These are phyloP conservation scores for Halichoerus grypus DNA, from an alignment of 2,113 vertebrate genomes.

Conservation along the genomic window DNA sequence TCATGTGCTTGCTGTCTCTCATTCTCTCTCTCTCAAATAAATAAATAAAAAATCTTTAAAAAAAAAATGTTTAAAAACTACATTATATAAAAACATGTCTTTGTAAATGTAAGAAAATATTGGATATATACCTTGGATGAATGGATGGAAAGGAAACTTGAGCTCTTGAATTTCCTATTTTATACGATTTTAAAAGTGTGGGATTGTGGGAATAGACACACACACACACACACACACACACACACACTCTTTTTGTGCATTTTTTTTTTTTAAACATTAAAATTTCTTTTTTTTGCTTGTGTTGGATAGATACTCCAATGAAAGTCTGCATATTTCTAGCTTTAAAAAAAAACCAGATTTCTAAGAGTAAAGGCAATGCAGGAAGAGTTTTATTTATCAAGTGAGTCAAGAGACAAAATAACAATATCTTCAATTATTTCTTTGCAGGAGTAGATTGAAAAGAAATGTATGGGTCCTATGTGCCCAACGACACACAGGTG, in stretches of 20 bases:
- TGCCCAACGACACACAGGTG: not conserved
- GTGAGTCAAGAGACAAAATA: constrained; percentile 27
- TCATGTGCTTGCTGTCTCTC: too few relatives aligned
- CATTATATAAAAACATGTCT: not conserved
- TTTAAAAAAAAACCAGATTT: constrained; percentile 34
- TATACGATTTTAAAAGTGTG: constrained; percentile 25
- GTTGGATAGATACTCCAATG: not conserved
- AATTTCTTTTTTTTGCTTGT: not conserved
- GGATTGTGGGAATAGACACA: not conserved
- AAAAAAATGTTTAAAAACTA: not conserved
- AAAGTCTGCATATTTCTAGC: not conserved
- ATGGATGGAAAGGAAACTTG: constrained; percentile 14
- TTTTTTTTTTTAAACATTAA: constrained; percentile 59
- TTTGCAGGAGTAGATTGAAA: not conserved
- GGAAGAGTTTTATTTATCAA: constrained; percentile 69
- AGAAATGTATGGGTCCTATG: constrained; percentile 20
- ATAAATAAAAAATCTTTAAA: too few relatives aligned
- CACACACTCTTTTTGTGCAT: not conserved
- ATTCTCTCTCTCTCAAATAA: too few relatives aligned
- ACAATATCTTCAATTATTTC: constrained; percentile 64
- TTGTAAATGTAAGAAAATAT: constrained; percentile 52
- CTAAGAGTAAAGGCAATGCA: constrained; percentile 38
- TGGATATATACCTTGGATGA: not conserved
- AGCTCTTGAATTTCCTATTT: constrained; percentile 35
- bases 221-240: not conserved